Base-by-base conservation (phyloP, 2,797 vertebrate species). In the Brachyalestes nurse region DNA sequence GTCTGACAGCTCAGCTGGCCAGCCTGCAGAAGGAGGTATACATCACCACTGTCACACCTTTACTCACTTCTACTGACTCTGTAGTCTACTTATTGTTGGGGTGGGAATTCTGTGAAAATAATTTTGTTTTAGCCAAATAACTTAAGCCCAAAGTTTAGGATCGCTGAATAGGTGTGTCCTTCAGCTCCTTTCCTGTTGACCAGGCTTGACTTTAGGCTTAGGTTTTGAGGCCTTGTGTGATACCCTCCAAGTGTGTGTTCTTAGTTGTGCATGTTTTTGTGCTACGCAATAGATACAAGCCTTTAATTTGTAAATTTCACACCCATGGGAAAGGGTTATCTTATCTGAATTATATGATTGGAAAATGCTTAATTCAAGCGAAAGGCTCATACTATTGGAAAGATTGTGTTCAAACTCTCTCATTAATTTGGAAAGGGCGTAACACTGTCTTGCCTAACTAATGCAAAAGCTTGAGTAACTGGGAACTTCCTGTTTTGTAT, bases 11-110 rank as follows among this genome's bases (percentile, higher is more conserved):
- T 1, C 96, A 97, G 84, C 88, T 99, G 12, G 58, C 88, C 42
- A 92, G 76, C 57, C 90, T 98, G 60, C 97, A 97, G 87, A 97
- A 96, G 84, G 95, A 98, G 96, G 97, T 91, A 84, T 82, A 47
- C 2, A 53, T 45, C 17, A 4, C 6, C 7, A 9, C 53, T 5
- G 9, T 5, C 40, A 16, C 23, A 51, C 60, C 7, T 4, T n/a
- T 16, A 10, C 0, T n/a, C 5, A 2, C 4, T n/a, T 21, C 8
- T 28, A 3, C 28, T 40, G n/a, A 13, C 9, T 66, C 16, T 66
- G 2, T 45, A 23, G 23, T 13, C 3, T 8, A 19, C 34, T 23
- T 47, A 0, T 0, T 14, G 1, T 49, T 47, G 53, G 40, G 17
- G 4, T 4, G 34, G 0, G 23, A 9, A 17, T 19, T 47, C 0